Base-by-base conservation (phyloP, 2,113 vertebrate genomes). In the Peromyscus leucopus region DNA sequence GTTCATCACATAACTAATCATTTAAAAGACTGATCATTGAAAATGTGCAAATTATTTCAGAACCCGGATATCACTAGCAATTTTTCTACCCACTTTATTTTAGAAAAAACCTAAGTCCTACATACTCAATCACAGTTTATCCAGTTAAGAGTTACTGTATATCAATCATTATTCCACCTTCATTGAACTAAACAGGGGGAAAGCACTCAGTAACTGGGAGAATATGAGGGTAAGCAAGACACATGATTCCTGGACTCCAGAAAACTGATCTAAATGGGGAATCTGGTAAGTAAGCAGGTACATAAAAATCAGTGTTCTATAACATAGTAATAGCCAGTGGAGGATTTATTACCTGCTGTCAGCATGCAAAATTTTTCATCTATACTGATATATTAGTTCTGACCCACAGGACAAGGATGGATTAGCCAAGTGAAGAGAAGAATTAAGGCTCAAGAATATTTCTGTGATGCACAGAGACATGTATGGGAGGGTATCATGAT, bases 361-460 rank as follows among this genome's bases (percentile, higher is more conserved):
- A 46, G 26, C 22, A 94, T 17, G 59, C 31, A 69, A 74, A 12
- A 17, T 0, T 71, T 80, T 93, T 93, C 28, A 80, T 12, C 63
- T 39, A 16, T 39, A 85, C 21, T 91, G 57, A 76, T 72, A 19
- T 24, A 48, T 89, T 79, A 83, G 51, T n/a, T 91, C 28, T 76
- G 79, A 95, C 4, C 15, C 42, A 67, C 8, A 89, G 63, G 83
- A 91, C 7, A 87, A 69, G 22, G 9, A 57, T 48, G 4, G 39
- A 33, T 57, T 76, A 86, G 8, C 1, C 69, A 55, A 39, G n/a
- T 59, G 4, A 90, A 67, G 26, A 89, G 24, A 88, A 6, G 57
- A 65, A 67, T 31, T 93, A 85, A 82, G n/a, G 22, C 26, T 79
- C 8, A 93, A 87, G 75, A 93, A 51, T 78, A 72, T 65, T 91